A percentile compares a stretch with the other conserved stretches of the same genome.
phyloP scores from a whole-genome alignment of 2,113 vertebrate genomes.

The Oncorhynchus nerka region DNA sequence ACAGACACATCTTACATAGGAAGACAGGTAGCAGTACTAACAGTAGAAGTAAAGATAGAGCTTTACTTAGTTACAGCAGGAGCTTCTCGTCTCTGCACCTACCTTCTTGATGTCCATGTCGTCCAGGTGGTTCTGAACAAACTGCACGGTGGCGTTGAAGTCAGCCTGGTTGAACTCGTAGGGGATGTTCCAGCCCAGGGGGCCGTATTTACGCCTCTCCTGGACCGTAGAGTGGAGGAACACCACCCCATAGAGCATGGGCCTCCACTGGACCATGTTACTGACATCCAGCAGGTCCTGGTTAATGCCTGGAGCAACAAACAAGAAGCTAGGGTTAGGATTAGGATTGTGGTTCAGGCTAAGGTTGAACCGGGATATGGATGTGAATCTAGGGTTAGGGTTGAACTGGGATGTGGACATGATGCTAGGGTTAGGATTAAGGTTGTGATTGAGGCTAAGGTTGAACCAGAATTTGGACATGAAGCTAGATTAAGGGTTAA shows the following conservation, averaged over 20 bases:
- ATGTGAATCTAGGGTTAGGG: too few species aligned
- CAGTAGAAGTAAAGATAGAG: too few species aligned
- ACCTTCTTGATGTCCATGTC: constrained; percentile 89
- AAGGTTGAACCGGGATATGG: too few species aligned
- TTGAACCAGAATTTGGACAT: too few species aligned
- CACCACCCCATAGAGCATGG: constrained; percentile 87
- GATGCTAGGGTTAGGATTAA: background rate
- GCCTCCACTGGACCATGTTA: constrained; percentile 84
- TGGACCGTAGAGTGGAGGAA: constrained; percentile 93
- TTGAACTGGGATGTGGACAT: too few species aligned
- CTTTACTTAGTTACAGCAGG: too few species aligned
- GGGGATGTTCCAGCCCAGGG: constrained; percentile 95
- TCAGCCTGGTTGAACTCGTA: constrained; percentile 98
- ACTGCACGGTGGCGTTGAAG: constrained; percentile 90
- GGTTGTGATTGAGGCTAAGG: too few species aligned
- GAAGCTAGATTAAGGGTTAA: too few species aligned
- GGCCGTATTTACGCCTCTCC: constrained; percentile 91
- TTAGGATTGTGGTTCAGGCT: too few species aligned
- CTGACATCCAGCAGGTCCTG: constrained; percentile 91
- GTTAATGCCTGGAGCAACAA: constrained; percentile 79
- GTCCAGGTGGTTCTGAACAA: constrained; percentile 93
- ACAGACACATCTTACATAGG: background rate
- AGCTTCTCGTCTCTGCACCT: background rate
- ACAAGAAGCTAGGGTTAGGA: constrained; percentile 4
- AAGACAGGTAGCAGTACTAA: background rate